These are phyloP conservation scores for Macrotis lagotis DNA, from an alignment of 2,113 vertebrate genomes.

Conservation along the genomic window DNA sequence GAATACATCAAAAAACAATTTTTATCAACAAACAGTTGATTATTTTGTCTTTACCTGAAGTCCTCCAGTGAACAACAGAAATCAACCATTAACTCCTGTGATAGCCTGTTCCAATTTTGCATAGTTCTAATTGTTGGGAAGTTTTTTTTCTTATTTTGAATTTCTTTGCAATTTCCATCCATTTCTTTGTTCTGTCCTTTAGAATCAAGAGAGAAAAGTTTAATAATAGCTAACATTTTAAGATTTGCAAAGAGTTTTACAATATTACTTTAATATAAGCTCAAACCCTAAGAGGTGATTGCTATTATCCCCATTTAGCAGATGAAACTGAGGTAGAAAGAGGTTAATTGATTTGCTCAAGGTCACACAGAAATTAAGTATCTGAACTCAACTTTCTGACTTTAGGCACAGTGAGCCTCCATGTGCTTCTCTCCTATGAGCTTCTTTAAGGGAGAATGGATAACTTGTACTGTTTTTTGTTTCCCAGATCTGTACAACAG, in stretches of 20 bases:
- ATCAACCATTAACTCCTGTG: not conserved
- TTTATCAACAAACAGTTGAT: not conserved
- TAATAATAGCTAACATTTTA: not conserved
- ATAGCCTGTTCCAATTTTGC: not conserved
- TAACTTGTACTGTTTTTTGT: not conserved
- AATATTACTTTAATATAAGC: not conserved
- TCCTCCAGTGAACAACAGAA: not conserved
- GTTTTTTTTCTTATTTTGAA: not conserved
- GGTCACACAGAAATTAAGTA: not conserved
- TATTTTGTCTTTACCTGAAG: not conserved
- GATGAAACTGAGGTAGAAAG: not conserved
- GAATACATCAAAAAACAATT: not conserved
- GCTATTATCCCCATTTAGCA: not conserved
- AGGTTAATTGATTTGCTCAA: not conserved
- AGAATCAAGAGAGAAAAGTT: not conserved
- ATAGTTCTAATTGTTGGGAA: not conserved
- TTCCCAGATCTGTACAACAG: not conserved
- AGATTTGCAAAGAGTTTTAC: not conserved
- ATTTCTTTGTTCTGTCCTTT: not conserved
- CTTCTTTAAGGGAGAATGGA: not conserved
- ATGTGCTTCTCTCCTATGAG: not conserved
- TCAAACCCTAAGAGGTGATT: not conserved
- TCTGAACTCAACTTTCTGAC: not conserved
- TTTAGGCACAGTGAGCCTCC: not conserved
- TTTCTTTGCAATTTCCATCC: not conserved